Evolutionary conservation across 2,113 vertebrate genomes (phyloP).

Genomic region (Sprattus sprattus): DNA sequence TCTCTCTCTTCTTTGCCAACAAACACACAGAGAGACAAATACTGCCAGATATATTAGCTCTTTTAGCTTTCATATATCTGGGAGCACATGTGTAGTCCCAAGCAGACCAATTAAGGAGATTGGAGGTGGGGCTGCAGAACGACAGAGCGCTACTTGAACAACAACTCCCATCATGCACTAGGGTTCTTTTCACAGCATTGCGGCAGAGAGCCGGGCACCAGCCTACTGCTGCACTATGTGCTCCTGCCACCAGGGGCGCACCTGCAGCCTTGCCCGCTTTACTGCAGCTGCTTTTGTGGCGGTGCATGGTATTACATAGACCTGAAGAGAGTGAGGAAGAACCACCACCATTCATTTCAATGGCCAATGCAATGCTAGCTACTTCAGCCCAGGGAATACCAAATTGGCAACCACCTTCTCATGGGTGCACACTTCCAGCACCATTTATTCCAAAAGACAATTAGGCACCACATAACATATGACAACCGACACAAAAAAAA

Average conservation of each 20-base stretch:
- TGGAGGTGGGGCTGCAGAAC: not conserved
- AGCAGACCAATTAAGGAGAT: not conserved
- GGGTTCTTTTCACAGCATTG: not conserved
- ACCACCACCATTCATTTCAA: no score
- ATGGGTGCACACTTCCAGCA: no score
- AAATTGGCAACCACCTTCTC: no score
- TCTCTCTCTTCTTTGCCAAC: not conserved
- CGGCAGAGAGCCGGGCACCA: not conserved
- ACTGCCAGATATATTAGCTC: not conserved
- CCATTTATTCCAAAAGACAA: no score
- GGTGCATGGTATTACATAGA: not conserved
- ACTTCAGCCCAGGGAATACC: no score
- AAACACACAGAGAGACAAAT: not conserved
- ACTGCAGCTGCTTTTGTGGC: not conserved
- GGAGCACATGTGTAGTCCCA: not conserved
- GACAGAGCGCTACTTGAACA: not conserved
- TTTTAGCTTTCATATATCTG: not conserved
- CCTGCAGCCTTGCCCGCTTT: not conserved
- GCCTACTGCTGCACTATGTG: not conserved
- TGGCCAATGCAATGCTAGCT: no score
- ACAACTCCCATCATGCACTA: not conserved
- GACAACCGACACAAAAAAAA: no score
- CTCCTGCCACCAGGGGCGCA: not conserved
- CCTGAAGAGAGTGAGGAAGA: no score
- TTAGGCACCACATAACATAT: no score